Base-by-base conservation (phyloP, 1,140 invertebrate species). In the Drosophila suzukii region DNA sequence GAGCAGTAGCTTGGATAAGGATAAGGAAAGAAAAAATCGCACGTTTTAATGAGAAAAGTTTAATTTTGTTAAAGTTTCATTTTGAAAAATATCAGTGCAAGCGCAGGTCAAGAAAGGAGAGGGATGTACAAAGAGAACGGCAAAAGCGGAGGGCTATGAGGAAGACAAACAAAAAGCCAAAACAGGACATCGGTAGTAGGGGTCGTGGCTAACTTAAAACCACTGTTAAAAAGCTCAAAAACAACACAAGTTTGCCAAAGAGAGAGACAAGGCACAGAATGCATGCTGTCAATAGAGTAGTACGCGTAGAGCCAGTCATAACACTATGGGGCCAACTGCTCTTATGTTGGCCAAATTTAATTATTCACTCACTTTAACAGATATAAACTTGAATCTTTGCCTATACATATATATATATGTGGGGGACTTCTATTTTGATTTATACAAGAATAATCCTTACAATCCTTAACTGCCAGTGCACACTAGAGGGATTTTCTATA, bases 21-120 rank as follows among this genome's bases (percentile, higher is more conserved):
- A 54, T 50, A 53, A 57, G 44, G 20, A 55, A 41, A n/a, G 67
- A 79, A 83, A 81, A 86, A 81, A 90, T 90, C 74, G 85, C 90
- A 90, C 86, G 90, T 91, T 91, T 91, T 91, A 91, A 91, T 91
- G 90, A 91, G 90, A 91, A 91, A 91, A 91, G 90, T 91, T 91
- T 91, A 91, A 91, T 91, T 90, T 88, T 80, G 83, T 91, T 90
- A 91, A 91, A 91, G 76, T 91, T 91, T 91, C 89, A 80, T 91
- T 91, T 91, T 81, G 78, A 81, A 89, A 86, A 90, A 89, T 89
- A 88, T 89, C 84, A 78, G 84, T 67, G 71, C 84, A 68, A 77
- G 63, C 76, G 57, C 71, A 70, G 39, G 50, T 20, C 51, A 53
- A 8, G 32, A 39, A 70, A 43, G 27, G 53, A 32, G 27, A 27